Base-by-base conservation (phyloP, 2,888 invertebrate species). In the Nezara viridula region DNA sequence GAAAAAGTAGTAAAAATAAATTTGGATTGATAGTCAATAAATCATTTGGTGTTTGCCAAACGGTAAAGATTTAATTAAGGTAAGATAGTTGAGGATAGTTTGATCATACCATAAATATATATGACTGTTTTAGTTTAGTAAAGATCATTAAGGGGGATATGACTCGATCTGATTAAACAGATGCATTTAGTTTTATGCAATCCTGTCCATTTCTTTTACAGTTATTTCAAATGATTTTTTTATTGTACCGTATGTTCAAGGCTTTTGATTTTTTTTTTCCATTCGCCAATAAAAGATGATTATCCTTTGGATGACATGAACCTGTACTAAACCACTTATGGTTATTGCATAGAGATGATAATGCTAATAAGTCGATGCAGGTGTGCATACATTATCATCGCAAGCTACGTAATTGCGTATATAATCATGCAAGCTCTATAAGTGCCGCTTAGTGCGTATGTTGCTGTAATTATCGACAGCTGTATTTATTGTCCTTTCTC, bases 401-500 rank as follows among this genome's bases (percentile, higher is more conserved):
- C 32, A 19, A 19, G 32, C 32, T 32, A 5, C 27, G 32, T 66
- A 66, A 66, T 66, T 66, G 66, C 32, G 32, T 32, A 32, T 32
- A 19, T 66, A 66, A 66, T 66, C 32, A 32, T 32, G 66, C 32
- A 19, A 66, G 60, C 14, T 60, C 27, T 60, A 27, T 60, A 60
- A 27, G 66, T 44, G n/a, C 81, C n/a, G 12, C 81, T n/a, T 37
- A 14, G 44, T 44, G 40, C 7, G 81, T 4, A 44, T 19, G 24
- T 81, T 1, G 7, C 44, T 81, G 81, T 81, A 81, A 81, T 81
- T 81, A 81, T 81, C n/a, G 81, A 81, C 81, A 81, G n/a, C 6
- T 44, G n/a, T 81, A 81, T 81, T 81, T 81, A 81, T 81, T 12
- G 81, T 81, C 40, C 81, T 44, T 44, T 81, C 40, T 81, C 81